Percentiles rank a stretch among this genome's conserved stretches.
These are phyloP conservation scores for Gymnobelideus leadbeateri DNA, from an alignment of 2,113 vertebrate species.

Conservation along the genomic window DNA sequence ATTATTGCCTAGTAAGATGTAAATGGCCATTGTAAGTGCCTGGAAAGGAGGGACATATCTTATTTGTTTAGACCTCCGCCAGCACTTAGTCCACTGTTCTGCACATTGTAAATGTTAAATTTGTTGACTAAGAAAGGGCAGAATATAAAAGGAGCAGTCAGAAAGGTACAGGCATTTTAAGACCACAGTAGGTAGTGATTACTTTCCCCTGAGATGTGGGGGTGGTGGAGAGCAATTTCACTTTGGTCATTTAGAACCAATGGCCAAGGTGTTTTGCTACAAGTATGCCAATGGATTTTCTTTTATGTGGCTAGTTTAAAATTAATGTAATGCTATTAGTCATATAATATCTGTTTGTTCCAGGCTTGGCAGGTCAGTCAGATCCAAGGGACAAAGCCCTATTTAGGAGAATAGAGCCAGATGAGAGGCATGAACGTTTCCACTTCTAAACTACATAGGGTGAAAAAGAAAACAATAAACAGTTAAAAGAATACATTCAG, in stretches of 20 bases:
- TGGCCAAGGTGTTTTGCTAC: background rate
- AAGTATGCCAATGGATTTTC: background rate
- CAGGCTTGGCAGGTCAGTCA: background rate
- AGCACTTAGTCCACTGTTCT: background rate
- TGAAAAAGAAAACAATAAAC: background rate
- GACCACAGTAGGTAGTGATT: background rate
- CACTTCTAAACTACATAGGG: background rate
- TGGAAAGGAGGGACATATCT: background rate
- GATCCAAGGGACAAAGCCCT: background rate
- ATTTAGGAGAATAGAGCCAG: background rate
- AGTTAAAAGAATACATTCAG: background rate
- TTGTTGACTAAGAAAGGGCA: background rate
- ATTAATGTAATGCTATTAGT: background rate
- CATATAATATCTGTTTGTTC: slow-evolving; percentile 10
- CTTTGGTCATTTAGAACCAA: background rate
- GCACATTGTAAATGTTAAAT: background rate
- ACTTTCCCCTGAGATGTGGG: background rate
- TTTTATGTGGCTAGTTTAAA: background rate
- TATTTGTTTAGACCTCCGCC: background rate
- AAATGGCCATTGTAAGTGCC: background rate
- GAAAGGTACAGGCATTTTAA: background rate
- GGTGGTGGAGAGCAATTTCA: background rate
- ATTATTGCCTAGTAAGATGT: background rate
- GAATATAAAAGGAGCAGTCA: background rate
- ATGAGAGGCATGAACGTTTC: background rate